phyloP scores from a whole-genome alignment of 2,113 vertebrate species.

The Atractosteus spatula region DNA sequence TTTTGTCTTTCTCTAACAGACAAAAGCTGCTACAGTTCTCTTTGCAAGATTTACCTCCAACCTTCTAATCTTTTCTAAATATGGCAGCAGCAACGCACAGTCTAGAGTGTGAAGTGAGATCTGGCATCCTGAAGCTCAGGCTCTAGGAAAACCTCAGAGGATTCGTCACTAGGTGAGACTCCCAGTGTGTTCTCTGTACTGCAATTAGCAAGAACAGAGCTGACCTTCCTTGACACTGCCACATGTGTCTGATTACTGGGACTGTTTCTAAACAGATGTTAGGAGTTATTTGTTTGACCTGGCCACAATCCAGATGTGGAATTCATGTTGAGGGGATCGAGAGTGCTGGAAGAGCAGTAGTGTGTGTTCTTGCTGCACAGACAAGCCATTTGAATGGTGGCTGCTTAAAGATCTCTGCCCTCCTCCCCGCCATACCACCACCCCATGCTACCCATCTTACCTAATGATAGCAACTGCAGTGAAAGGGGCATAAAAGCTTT shows the following conservation, averaged over 20 bases:
- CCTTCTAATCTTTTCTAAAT: too few relatives aligned
- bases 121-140: too few relatives aligned
- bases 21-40: too few relatives aligned
- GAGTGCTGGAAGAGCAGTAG: not conserved
- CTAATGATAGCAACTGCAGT: not conserved
- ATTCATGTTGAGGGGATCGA: not conserved
- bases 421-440: not conserved
- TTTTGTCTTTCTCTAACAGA: too few relatives aligned
- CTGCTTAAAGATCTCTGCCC: not conserved
- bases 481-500: not conserved
- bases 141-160: not conserved
- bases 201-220: not conserved
- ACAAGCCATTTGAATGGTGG: not conserved
- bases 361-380: not conserved
- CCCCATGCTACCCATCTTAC: not conserved
- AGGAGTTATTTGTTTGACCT: not conserved
- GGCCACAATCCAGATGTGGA: not conserved
- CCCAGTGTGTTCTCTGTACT: not conserved
- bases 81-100: too few relatives aligned
- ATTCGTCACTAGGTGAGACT: not conserved
- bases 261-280: not conserved
- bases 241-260: constrained; percentile 7
- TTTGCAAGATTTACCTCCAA: too few relatives aligned
- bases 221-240: not conserved
- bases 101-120: too few relatives aligned